These are phyloP conservation scores for Sebastes hubbsi DNA, from an alignment of 2,797 vertebrate genomes.

Conservation along the genomic window DNA sequence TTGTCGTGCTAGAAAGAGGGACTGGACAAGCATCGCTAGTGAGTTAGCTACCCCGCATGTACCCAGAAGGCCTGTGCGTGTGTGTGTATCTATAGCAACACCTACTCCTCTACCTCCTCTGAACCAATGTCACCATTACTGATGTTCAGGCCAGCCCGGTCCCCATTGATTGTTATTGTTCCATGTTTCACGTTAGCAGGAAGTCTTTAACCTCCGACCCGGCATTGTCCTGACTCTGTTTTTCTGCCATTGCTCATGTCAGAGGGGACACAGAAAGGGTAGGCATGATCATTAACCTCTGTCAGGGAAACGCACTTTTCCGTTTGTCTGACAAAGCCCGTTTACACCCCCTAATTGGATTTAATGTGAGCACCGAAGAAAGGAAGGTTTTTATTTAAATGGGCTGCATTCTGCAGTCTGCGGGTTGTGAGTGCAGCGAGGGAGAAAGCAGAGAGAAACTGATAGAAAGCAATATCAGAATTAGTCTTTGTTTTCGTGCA, in stretches of 20 bases:
- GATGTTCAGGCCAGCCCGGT: conserved; percentile 65
- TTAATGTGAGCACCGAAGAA: conserved; percentile 61
- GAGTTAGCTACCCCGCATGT: conserved; percentile 61
- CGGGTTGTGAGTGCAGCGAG: background rate
- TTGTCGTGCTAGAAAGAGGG: conserved; percentile 23
- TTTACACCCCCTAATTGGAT: conserved; percentile 69
- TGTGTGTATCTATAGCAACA: conserved; percentile 43
- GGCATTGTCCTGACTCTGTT: conserved; percentile 67
- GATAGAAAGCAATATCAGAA: conserved; percentile 68
- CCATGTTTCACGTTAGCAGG: conserved; percentile 73
- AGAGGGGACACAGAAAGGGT: conserved; percentile 46
- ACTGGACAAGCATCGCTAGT: conserved; percentile 27
- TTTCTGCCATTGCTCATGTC: conserved; percentile 74
- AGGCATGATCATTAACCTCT: conserved; percentile 73
- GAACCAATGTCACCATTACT: conserved; percentile 59
- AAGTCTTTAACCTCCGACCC: conserved; percentile 75
- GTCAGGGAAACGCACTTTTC: conserved; percentile 65
- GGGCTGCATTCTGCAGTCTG: conserved; percentile 25
- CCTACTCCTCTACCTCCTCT: conserved; percentile 66
- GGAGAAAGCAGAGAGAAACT: conserved; percentile 29
- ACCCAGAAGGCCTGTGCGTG: conserved; percentile 36
- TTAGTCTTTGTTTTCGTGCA: conserved; percentile 41
- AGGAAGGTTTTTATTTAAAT: conserved; percentile 65
- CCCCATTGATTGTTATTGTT: conserved; percentile 76
- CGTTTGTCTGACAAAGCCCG: conserved; percentile 61